Percentiles rank a stretch among this genome's conserved stretches.
Conservation (phyloP, 2,797 vertebrate genomes). For the Bovichtus variegatus region DNA sequence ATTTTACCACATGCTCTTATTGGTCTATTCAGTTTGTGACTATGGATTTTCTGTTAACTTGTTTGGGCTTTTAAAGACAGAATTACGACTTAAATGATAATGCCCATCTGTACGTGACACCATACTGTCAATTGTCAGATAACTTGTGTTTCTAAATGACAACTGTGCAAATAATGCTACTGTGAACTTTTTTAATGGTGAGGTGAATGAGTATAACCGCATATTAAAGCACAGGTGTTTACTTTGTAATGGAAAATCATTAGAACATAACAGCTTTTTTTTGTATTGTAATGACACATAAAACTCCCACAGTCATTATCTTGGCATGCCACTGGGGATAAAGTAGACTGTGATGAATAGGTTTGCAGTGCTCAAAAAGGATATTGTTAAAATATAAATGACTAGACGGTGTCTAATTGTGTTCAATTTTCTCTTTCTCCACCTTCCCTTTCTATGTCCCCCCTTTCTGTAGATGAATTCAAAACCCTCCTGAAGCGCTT, state of each 20-base stretch:
- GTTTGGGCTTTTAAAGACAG: conserved; percentile 30
- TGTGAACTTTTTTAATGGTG: conserved; percentile 44
- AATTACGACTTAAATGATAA: conserved; percentile 28
- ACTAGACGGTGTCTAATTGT: conserved; percentile 12
- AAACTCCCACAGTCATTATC: conserved; percentile 46
- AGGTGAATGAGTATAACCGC: conserved; percentile 45
- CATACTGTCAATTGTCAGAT: conserved; percentile 7
- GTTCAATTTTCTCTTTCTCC: conserved; percentile 3
- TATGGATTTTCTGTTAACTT: conserved; percentile 25
- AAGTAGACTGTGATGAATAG: conserved; percentile 26
- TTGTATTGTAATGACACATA: conserved; percentile 40
- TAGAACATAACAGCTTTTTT: conserved; percentile 57
- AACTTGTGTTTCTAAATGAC: conserved; percentile 45
- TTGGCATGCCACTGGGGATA: conserved; percentile 20
- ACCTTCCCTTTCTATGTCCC: neutral
- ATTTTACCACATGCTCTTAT: conserved; percentile 11
- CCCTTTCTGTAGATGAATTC: conserved; percentile 89
- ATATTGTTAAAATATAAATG: conserved; percentile 26
- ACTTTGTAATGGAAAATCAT: conserved; percentile 59
- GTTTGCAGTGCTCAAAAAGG: conserved; percentile 10
- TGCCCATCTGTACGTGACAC: conserved; percentile 14
- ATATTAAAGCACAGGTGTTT: conserved; percentile 59
- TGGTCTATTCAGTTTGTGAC: conserved; percentile 9
- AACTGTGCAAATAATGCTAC: conserved; percentile 29
- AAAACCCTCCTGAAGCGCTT: conserved; percentile 92